Percentiles rank a stretch among this genome's conserved stretches.
phyloP scores from a whole-genome alignment of 2,888 invertebrate species.

The Rosalia funebris region DNA sequence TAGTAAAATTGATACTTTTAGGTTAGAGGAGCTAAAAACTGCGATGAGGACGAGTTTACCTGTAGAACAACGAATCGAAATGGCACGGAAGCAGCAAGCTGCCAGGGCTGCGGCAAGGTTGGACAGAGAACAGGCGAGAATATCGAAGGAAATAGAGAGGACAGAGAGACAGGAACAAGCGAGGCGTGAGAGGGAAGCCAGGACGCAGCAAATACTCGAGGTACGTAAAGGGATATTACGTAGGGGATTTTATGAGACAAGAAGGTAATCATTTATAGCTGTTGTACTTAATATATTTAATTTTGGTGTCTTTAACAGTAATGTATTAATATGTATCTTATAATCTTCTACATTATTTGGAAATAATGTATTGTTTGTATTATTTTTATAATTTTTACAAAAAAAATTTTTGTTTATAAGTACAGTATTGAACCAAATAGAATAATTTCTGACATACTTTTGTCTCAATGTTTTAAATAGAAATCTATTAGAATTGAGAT shows the following conservation, averaged over 20 bases:
- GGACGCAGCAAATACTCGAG: constrained; percentile 89
- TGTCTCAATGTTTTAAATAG: too few species aligned
- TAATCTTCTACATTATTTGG: too few species aligned
- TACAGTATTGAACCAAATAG: too few species aligned
- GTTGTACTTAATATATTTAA: too few species aligned
- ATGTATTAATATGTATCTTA: too few species aligned
- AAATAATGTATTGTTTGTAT: too few species aligned
- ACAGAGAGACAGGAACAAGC: constrained; percentile 85
- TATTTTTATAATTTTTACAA: too few species aligned
- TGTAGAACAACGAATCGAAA: constrained; percentile 80
- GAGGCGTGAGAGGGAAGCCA: constrained; percentile 81
- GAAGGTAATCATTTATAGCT: too few species aligned
- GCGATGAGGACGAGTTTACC: constrained; percentile 73
- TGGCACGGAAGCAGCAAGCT: constrained; percentile 77
- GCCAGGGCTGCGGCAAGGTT: constrained; percentile 80
- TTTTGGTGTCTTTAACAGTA: too few species aligned
- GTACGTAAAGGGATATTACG: constrained; percentile 65
- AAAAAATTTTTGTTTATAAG: too few species aligned
- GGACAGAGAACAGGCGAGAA: constrained; percentile 73
- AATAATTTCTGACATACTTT: too few species aligned
- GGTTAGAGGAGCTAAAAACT: constrained; percentile 75
- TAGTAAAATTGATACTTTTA: constrained; percentile 48
- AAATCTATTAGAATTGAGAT: too few species aligned
- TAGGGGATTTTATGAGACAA: background rate
- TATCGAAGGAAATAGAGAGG: constrained; percentile 79